Evolutionary conservation across 2,888 invertebrate genomes (phyloP), one percentile per base, ranked within the genome.

Genomic region (Cataglyphis livida): DNA sequence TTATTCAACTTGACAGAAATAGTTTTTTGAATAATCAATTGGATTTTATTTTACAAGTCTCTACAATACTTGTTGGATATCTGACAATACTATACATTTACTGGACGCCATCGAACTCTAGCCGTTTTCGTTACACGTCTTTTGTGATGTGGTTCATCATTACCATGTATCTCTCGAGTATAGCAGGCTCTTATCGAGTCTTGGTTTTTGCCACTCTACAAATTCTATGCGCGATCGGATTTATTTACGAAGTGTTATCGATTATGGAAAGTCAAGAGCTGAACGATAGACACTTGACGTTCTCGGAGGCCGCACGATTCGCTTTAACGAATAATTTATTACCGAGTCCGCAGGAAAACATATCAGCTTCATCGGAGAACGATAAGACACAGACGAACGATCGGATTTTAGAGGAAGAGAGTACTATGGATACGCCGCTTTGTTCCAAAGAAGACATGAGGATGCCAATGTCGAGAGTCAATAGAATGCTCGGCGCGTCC

Each of bases 141-240:
- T 96, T 96, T 87, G 94, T 96, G 0, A 94, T 97, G 32, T 98
- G 98, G 98, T 95, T 98, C 18, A 95, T 97, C 5, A 94, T 98
- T 48, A 96, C 97, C 28, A 96, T 98, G 88, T 98, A 97, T 92
- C 91, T 97, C 15, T 97, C 98, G 65, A 97, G 97, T 89, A 95
- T 97, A 54, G 96, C 97, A 1, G 98, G 98, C 0, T 96, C 97
- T 0, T 96, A 97, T 59, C 97, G 98, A 94, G 96, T 98, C n/a
- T 96, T 97, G 66, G 96, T 97, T 25, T 97, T 98, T 93, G 95
- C 97, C 25, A 87, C 96, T 0, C 95, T 98, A 0, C 97, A 97
- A 95, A 93, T 95, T 4, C 95, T 98, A 78, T 96, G 96, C 85
- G 90, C 96, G 4, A 95, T 96, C 81, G 98, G 98, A 3, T 96